Base-by-base conservation (phyloP, 2,113 vertebrate species). In the Furnarius figulus region DNA sequence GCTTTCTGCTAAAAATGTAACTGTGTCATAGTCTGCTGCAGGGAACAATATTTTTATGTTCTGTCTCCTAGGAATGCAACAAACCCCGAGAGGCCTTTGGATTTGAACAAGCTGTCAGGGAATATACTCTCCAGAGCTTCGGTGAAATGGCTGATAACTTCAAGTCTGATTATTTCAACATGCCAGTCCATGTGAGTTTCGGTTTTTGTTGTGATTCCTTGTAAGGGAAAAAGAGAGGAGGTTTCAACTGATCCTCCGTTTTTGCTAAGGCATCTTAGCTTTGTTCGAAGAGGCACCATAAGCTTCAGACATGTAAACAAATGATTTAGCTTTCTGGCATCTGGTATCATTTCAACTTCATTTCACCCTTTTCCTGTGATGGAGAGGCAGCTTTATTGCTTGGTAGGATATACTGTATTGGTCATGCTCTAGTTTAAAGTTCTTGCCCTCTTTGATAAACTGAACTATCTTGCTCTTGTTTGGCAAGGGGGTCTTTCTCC, bases 141-240 rank as follows among this genome's bases (percentile, higher is more conserved):
- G 99, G 99, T 74, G 99, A 99, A 97, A 99, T 99, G 99, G 99
- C 99, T 18, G 99, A 99, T 98, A 99, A 99, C 97, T 99, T 99
- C 98, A 99, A 99, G 96, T 99, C 99, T 8, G 99, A 99, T 98
- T 99, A 99, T 96, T 99, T 99, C 98, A 99, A 99, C 98, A 99
- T 99, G 99, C 99, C 99, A 1, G 99, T 99, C 71, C 99, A 99
- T n/a, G 99, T 99, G 97, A 97, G 99, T 98, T 92, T 86, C 58
- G 79, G 3, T 66, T 55, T 84, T 19, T 75, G 22, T 74, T 63
- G 63, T 73, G 63, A 49, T 94, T 91, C 85, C 74, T 95, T 95
- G 47, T 61, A 92, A 85, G 84, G 76, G 25, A 88, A 72, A 52
- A 91, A 92, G 49, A 77, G 35, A 62, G 77, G 76, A 80, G 19